Conservation (phyloP, 2,797 vertebrate species). For the Balearica regulorum region DNA sequence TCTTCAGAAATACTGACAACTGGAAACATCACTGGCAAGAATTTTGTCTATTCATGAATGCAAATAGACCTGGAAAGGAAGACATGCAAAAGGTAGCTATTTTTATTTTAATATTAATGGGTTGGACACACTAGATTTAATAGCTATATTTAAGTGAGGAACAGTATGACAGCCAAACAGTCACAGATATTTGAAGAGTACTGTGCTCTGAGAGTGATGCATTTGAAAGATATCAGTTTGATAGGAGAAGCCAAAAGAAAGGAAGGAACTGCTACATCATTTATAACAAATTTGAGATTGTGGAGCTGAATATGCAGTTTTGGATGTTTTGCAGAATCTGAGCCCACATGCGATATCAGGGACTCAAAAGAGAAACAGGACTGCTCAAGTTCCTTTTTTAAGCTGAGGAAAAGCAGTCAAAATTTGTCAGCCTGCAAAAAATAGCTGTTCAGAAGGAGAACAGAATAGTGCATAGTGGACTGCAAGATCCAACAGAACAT, state of each 20-base stretch:
- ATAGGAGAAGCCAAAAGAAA: not conserved
- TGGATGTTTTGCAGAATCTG: not conserved
- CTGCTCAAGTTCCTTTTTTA: not conserved
- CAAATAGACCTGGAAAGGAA: slow-evolving; percentile 11
- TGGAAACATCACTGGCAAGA: not conserved
- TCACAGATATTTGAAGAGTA: not conserved
- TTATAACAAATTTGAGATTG: not conserved
- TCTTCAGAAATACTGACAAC: not conserved
- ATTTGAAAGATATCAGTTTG: not conserved
- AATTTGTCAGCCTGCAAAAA: slow-evolving; percentile 15
- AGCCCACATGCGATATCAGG: not conserved
- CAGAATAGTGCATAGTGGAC: not conserved
- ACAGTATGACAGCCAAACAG: not conserved
- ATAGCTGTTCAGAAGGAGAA: not conserved
- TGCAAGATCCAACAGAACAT: not conserved
- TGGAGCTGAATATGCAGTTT: not conserved
- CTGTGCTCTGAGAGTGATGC: not conserved
- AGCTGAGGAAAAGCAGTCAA: not conserved
- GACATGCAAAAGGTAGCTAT: not conserved
- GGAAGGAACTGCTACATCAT: slow-evolving; percentile 14
- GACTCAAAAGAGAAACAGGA: slow-evolving; percentile 22
- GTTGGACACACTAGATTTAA: not conserved
- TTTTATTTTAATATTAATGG: slow-evolving; percentile 1
- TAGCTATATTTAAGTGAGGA: not conserved
- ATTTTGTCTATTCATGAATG: not conserved